These are phyloP conservation scores for Apodemia duryi DNA, from an alignment of 2,888 invertebrate species.

Conservation along the genomic window DNA sequence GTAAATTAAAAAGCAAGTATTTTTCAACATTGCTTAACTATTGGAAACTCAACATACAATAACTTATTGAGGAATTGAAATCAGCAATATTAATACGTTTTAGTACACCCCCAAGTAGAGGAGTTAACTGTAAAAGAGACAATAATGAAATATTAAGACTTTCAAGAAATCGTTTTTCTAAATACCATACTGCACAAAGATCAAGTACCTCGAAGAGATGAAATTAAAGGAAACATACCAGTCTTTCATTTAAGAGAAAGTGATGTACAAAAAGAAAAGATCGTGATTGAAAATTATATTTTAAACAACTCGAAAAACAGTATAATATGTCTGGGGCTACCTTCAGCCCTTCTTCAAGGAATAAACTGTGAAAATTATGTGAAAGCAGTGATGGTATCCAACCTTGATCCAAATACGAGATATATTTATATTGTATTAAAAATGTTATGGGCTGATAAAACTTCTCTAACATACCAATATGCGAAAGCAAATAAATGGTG, in stretches of 20 bases:
- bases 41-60: conserved; percentile 21
- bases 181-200: too few relatives aligned
- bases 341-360: not conserved
- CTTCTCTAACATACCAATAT: too few relatives aligned
- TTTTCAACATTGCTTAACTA: conserved; percentile 25
- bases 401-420: not conserved
- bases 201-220: not conserved
- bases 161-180: not conserved
- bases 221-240: not conserved
- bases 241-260: not conserved
- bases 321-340: too few relatives aligned
- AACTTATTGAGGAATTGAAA: conserved; percentile 21
- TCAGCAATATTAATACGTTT: conserved; percentile 11
- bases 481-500: too few relatives aligned
- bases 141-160: not conserved
- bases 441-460: not conserved
- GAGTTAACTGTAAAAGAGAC: conserved; percentile 7
- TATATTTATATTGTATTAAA: not conserved
- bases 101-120: conserved; percentile 15
- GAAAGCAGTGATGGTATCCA: not conserved
- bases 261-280: too few relatives aligned
- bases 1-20: not conserved
- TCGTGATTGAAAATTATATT: too few relatives aligned
- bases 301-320: too few relatives aligned
- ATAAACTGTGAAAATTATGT: not conserved